Base-by-base conservation (phyloP, 1,140 invertebrate species). In the Leptopilina clavipes region DNA sequence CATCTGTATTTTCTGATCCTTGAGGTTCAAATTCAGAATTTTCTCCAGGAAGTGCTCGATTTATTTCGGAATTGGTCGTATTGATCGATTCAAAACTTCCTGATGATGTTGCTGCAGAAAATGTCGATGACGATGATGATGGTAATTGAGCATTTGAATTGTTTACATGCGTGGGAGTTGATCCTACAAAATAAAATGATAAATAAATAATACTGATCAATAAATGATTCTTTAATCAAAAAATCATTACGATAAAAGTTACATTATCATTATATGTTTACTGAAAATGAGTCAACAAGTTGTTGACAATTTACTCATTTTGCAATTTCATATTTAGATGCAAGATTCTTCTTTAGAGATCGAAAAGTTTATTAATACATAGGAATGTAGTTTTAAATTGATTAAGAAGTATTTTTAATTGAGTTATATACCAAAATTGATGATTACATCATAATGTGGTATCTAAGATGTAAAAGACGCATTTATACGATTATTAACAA, bases 1-100 rank as follows among this genome's bases (percentile, higher is more conserved):
- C 12, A 8, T 65, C 59, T 31, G 37, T 6, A 40, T 40, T 31
- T 31, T 65, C 56, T 11, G 19, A 10, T 14, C 11, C 25, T 65
- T 25, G 19, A 25, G 56, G 10, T 65, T 65, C 56, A 14, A 10
- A 65, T 6, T 25, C 56, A 6, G 22, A 22, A 14, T 14, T n/a
- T 65, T 31, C 59, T 65, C 2, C 59, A 65, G 59, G 22, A 7
- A 31, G 59, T n/a, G 25, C 22, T 65, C n/a, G 59, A 31, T 65
- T 65, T 37, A 31, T 7, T 9, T 31, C 59, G 22, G 59, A 31
- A 14, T 65, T 19, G 12, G 22, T 25, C 14, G 56, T 11, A 19
- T 19, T 59, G 10, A 22, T 59, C 10, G 56, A 12, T 65, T 65
- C 25, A 11, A 65, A 65, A n/a, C 7, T 40, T 40, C 37, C 37